Conservation (phyloP, 2,797 vertebrate species). For the Phrynocephalus vlangalii region DNA sequence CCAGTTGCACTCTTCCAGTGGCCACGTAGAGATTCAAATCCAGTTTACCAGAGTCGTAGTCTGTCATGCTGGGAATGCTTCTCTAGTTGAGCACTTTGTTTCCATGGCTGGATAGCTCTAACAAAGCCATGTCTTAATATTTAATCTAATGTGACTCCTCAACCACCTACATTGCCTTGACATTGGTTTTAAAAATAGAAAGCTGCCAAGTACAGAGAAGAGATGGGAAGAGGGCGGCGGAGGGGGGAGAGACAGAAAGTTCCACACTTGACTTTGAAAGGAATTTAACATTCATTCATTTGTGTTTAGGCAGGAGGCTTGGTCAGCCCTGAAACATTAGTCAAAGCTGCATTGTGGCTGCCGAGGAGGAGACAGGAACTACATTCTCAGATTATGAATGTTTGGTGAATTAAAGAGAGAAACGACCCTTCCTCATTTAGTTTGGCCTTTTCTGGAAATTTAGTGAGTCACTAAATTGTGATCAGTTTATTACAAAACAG, state of each 20-base stretch:
- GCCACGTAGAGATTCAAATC: too few relatives aligned
- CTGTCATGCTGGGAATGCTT: constrained; percentile 12
- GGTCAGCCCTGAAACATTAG: not conserved
- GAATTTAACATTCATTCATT: not conserved
- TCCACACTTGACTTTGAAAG: constrained; percentile 25
- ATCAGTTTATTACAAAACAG: too few relatives aligned
- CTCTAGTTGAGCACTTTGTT: not conserved
- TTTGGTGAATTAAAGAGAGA: not conserved
- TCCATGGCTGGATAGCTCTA: not conserved
- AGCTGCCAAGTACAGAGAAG: not conserved
- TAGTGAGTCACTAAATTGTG: not conserved
- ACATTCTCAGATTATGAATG: not conserved
- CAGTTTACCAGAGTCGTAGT: too few relatives aligned
- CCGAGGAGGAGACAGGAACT: not conserved
- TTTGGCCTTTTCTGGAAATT: not conserved
- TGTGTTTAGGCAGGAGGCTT: constrained; percentile 24
- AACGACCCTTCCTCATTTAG: not conserved
- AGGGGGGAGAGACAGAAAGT: not conserved
- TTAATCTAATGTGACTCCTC: constrained; percentile 29
- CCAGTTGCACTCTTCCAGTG: too few relatives aligned
- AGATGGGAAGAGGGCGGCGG: too few relatives aligned
- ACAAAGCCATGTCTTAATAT: constrained; percentile 27
- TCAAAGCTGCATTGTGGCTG: not conserved
- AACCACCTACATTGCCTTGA: constrained; percentile 22
- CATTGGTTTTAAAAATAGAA: constrained; percentile 59